A percentile compares a stretch with the other conserved stretches of the same genome.
phyloP scores from a whole-genome alignment of 2,797 vertebrate genomes.

The Rhabdomys pumilio region DNA sequence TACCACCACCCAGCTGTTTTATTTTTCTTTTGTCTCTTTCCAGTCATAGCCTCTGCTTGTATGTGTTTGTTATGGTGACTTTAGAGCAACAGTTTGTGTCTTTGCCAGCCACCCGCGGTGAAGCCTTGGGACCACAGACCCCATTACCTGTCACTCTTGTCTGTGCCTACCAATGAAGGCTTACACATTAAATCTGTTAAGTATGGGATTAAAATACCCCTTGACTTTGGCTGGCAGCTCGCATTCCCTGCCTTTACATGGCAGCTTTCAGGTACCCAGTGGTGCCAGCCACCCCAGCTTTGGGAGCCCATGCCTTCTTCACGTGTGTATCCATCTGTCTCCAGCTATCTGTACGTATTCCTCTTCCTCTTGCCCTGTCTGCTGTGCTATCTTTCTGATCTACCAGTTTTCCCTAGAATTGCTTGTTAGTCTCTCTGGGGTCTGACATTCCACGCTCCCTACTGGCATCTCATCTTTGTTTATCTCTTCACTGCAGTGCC shows the following conservation, averaged over 20 bases:
- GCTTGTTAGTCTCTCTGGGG: conserved; percentile 72
- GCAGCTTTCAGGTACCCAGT: not conserved
- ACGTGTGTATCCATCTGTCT: too few species aligned
- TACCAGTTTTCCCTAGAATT: conserved; percentile 37
- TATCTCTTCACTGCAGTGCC: conserved; percentile 65
- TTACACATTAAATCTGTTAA: not conserved
- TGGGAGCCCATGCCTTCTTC: not conserved
- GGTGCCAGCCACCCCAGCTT: not conserved
- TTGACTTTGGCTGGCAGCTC: not conserved
- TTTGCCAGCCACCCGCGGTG: not conserved
- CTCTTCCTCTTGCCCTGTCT: not conserved
- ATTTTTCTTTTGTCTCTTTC: not conserved
- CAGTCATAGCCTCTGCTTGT: not conserved
- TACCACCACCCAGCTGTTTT: not conserved
- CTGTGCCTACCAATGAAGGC: fast-evolving
- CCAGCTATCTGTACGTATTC: not conserved
- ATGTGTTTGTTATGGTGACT: not conserved
- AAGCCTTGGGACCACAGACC: not conserved
- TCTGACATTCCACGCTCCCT: conserved; percentile 79
- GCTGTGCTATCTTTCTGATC: conserved; percentile 9
- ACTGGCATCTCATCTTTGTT: conserved; percentile 77
- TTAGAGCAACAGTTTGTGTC: not conserved
- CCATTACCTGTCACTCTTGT: not conserved
- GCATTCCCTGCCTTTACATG: not conserved
- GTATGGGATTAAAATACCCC: not conserved